Percentiles rank a stretch among this genome's conserved stretches.
Conservation (phyloP, 1,140 invertebrate species). For the Zophobas morio region DNA sequence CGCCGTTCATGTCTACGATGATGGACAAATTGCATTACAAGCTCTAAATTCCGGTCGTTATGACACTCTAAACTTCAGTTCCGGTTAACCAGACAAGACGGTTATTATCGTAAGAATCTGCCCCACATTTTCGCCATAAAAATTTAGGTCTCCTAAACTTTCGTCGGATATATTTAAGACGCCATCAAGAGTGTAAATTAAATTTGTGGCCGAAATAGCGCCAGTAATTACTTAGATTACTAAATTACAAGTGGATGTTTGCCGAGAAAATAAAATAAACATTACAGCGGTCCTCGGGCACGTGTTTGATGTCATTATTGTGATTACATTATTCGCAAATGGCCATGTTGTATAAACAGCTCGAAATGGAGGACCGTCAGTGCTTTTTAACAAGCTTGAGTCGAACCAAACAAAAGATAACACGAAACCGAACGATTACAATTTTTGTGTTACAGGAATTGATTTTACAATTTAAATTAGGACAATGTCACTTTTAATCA, state of each 20-base stretch:
- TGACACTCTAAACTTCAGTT: neutral
- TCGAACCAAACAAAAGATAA: too few relatives aligned
- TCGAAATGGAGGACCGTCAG: neutral
- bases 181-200: too few relatives aligned
- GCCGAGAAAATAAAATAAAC: conserved; percentile 8
- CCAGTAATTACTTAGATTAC: too few relatives aligned
- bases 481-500: too few relatives aligned
- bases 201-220: too few relatives aligned
- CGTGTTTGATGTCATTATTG: conserved; percentile 6
- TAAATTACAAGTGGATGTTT: neutral
- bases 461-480: too few relatives aligned
- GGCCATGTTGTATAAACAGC: conserved; percentile 5
- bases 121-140: neutral
- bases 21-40: conserved; percentile 9
- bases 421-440: too few relatives aligned
- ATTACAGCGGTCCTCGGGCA: neutral
- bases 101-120: neutral
- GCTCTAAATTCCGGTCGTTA: conserved; percentile 21
- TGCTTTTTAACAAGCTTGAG: too few relatives aligned
- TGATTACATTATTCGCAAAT: conserved; percentile 13
- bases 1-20: neutral
- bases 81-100: neutral
- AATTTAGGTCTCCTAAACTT: neutral
- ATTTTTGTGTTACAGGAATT: too few relatives aligned
- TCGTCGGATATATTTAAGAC: too few relatives aligned